Percentiles rank a stretch among this genome's conserved stretches.
Conservation (phyloP, 2,888 invertebrate genomes). For the Cryptus armator region DNA sequence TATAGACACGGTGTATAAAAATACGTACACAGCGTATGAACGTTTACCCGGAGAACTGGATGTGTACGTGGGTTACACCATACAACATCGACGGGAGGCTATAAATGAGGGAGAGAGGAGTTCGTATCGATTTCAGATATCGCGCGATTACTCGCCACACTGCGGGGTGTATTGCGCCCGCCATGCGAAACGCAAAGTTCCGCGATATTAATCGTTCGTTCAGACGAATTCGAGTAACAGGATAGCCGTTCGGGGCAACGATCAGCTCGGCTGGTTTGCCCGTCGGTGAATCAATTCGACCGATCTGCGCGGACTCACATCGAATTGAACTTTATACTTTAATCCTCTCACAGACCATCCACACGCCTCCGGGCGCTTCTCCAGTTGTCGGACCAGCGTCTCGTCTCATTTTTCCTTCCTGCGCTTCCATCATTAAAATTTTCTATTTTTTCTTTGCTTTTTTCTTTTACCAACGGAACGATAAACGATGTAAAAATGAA, state of each 20-base stretch:
- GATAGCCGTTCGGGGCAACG: constrained; percentile 61
- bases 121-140: constrained; percentile 70
- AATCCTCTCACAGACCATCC: constrained; percentile 42
- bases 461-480: constrained; percentile 9
- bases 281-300: constrained; percentile 59
- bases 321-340: constrained; percentile 49
- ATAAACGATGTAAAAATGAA: constrained; percentile 33
- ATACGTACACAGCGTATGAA: background rate
- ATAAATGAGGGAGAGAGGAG: constrained; percentile 53
- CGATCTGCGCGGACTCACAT: constrained; percentile 49
- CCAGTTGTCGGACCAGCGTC: background rate
- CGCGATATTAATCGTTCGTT: constrained; percentile 75
- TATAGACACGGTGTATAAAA: background rate
- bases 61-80: constrained; percentile 24
- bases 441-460: background rate
- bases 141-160: constrained; percentile 51
- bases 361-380: background rate
- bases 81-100: constrained; percentile 36
- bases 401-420: constrained; percentile 26
- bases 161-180: constrained; percentile 1
- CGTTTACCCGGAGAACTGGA: background rate
- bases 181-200: constrained; percentile 74
- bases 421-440: constrained; percentile 46
- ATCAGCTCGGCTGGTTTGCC: constrained; percentile 46
- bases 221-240: constrained; percentile 72